Conservation (phyloP, 37 sponge, comb jelly and placozoan genomes). For the Beroe ovata region DNA sequence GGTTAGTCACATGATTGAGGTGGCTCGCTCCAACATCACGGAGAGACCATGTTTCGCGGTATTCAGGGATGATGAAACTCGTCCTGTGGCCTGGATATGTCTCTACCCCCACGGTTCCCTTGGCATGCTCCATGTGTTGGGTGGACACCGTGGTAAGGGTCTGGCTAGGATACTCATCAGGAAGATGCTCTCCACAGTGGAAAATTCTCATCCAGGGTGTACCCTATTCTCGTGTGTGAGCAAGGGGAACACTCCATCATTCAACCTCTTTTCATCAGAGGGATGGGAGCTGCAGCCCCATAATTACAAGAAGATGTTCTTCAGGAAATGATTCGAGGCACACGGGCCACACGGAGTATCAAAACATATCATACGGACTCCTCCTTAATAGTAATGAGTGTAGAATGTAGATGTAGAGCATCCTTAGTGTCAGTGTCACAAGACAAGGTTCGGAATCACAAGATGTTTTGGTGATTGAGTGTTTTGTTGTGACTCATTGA, state of each 20-base stretch:
- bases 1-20: too few relatives aligned
- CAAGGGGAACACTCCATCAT: neutral
- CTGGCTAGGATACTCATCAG: constrained; percentile 12
- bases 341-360: too few relatives aligned
- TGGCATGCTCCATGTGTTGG: constrained; percentile 9
- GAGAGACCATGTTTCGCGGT: constrained; percentile 22
- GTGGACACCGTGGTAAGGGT: neutral
- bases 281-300: constrained; percentile 3
- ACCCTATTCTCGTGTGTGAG: neutral
- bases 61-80: neutral
- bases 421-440: too few relatives aligned
- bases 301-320: constrained; percentile 48
- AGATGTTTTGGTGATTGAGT: too few relatives aligned
- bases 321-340: too few relatives aligned
- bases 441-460: too few relatives aligned
- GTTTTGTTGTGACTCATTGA: too few relatives aligned
- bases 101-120: neutral
- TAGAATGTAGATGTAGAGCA: too few relatives aligned
- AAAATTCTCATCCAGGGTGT: neutral
- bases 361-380: too few relatives aligned
- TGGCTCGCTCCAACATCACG: neutral
- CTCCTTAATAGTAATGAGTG: too few relatives aligned
- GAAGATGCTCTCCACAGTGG: neutral
- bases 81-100: neutral
- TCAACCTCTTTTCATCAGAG: neutral